Conservation (phyloP, 2,888 invertebrate species). For the Acrobasis consociella region DNA sequence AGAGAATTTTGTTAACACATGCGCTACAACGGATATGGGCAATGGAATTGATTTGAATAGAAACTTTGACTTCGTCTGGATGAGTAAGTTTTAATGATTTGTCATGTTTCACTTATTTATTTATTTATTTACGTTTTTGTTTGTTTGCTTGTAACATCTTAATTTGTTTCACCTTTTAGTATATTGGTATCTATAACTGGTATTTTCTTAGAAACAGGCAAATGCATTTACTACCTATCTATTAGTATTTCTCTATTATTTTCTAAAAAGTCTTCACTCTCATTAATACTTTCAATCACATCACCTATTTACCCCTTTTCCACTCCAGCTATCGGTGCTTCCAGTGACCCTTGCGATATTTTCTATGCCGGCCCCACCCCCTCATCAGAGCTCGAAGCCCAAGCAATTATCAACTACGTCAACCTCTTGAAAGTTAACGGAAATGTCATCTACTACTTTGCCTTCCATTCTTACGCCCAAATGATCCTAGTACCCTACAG, state of each 20-base stretch:
- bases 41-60: conserved; percentile 57
- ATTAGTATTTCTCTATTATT: too few relatives aligned
- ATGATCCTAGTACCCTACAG: conserved; percentile 74
- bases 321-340: conserved; percentile 60
- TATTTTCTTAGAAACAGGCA: too few relatives aligned
- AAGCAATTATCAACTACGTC: conserved; percentile 60
- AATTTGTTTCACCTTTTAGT: neutral
- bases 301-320: neutral
- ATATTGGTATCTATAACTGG: too few relatives aligned
- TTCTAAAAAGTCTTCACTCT: too few relatives aligned
- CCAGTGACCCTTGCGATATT: conserved; percentile 65
- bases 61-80: conserved; percentile 62
- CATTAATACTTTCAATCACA: too few relatives aligned
- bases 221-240: too few relatives aligned
- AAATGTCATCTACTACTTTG: conserved; percentile 69
- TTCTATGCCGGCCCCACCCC: conserved; percentile 74
- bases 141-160: neutral
- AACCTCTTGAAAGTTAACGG: conserved; percentile 41
- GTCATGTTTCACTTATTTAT: too few relatives aligned
- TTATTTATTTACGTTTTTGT: too few relatives aligned
- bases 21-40: conserved; percentile 35
- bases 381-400: conserved; percentile 79
- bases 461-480: conserved; percentile 82
- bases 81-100: conserved; percentile 48
- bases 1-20: conserved; percentile 38